Base-by-base conservation (phyloP, 2,888 invertebrate genomes). In the Lepidocyrtoides sp. region DNA sequence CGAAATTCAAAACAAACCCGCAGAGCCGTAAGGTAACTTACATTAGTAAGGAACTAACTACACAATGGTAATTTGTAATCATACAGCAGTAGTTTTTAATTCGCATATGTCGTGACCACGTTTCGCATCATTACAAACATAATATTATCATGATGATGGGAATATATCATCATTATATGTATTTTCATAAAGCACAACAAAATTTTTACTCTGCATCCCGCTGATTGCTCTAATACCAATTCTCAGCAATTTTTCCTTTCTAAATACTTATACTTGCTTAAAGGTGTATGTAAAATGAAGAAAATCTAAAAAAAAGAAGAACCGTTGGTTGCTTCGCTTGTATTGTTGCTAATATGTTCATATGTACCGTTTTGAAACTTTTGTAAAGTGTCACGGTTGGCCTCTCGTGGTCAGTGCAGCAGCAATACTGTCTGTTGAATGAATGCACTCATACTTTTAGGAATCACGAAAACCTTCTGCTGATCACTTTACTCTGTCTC, bases 351-450 rank as follows among this genome's bases (percentile, higher is more conserved):
- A 57, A 5, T n/a, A n/a, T 23, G 23, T n/a, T 23, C 17, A 48
- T 20, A 17, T 17, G 75, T 75, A 44, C 75, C 75, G 75, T 75
- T n/a, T 69, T 36, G n/a, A 12, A 69, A 41, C 1, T 17, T 75
- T 72, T 72, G 69, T 41, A 41, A 75, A 75, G 48, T 75, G 48
- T 75, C 75, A 75, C 75, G 75, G 26, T 48, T 75, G 17, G 75
- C 75, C 26, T 48, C 66, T 66, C 1, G 12, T 48, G 75, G 41
- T 23, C 69, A 72, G 41, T 72, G 20, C 41, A 29, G 32, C n/a
- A 29, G 29, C 12, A 12, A 5, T n/a, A n/a, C n/a, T n/a, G n/a
- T n/a, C n/a, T 17, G 32, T 2, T 14, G 29, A 7, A 26, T 60
- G 8, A 63, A 36, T 12, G 2, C 63, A 17, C 57, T 32, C 17